These are phyloP conservation scores for Laodelphax striatellus DNA, from an alignment of 1,140 invertebrate species.

Conservation along the genomic window DNA sequence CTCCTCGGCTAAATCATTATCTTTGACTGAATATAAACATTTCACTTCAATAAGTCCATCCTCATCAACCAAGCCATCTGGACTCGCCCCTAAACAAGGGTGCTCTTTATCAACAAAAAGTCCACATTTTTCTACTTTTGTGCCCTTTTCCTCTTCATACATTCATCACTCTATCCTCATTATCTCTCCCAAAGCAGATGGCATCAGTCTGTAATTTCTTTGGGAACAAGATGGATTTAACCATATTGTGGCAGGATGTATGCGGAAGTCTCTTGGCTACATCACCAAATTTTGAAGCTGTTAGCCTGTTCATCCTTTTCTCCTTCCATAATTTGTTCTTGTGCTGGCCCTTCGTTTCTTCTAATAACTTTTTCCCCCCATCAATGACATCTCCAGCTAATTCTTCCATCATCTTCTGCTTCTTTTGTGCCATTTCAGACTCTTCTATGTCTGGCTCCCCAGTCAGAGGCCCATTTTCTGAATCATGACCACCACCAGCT, in stretches of 20 bases:
- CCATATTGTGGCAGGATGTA: neutral
- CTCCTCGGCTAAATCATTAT: too few relatives aligned
- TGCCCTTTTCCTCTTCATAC: neutral
- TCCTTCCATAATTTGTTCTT: neutral
- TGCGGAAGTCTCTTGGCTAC: neutral
- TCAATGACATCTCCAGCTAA: neutral
- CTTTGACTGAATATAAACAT: neutral
- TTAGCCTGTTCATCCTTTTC: neutral
- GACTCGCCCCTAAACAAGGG: neutral
- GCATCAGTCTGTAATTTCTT: neutral
- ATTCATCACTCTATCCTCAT: neutral
- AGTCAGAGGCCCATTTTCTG: neutral
- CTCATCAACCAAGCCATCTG: neutral
- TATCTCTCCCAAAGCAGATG: neutral
- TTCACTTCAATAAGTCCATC: neutral
- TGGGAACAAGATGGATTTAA: neutral
- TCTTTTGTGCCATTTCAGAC: neutral
- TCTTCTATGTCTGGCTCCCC: neutral
- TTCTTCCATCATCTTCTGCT: neutral
- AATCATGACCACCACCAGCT: neutral
- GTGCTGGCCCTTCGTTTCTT: neutral
- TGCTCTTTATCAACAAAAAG: neutral
- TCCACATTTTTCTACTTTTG: neutral
- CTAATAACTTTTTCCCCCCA: neutral
- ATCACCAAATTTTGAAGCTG: neutral